Percentiles rank a stretch among this genome's conserved stretches.
These are phyloP conservation scores for Leptatherina wallacei DNA, from an alignment of 2,797 vertebrate species.

Conservation along the genomic window DNA sequence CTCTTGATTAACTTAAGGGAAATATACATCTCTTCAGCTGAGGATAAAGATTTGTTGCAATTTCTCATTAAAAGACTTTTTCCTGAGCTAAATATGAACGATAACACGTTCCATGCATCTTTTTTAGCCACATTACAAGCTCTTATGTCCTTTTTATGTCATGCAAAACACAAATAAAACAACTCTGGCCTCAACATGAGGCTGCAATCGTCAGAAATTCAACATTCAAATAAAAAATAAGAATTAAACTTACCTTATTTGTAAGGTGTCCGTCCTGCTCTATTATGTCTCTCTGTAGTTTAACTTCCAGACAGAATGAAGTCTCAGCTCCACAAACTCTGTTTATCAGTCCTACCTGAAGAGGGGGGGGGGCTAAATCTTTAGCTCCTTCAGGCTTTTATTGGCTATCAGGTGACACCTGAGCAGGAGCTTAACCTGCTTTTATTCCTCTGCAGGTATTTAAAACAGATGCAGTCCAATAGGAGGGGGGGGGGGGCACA, in stretches of 20 bases:
- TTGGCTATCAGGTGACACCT: constrained; percentile 58
- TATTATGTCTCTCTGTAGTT: neutral
- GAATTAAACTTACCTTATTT: neutral
- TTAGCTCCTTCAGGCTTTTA: constrained; percentile 11
- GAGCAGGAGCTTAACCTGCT: constrained; percentile 58
- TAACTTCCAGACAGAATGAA: constrained; percentile 15
- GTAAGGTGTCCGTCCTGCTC: neutral
- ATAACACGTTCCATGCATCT: too few species aligned
- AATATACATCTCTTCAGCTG: too few species aligned
- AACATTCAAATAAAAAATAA: neutral
- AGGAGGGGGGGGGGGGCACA: constrained; percentile 37
- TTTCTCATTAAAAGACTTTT: too few species aligned
- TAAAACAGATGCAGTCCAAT: constrained; percentile 20
- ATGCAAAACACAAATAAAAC: neutral
- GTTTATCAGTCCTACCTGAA: constrained; percentile 26
- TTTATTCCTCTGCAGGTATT: constrained; percentile 46
- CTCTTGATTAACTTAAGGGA: too few species aligned
- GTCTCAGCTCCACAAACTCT: constrained; percentile 1
- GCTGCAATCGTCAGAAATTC: neutral
- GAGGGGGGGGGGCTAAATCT: constrained; percentile 2
- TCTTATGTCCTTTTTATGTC: too few species aligned
- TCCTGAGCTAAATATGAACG: too few species aligned
- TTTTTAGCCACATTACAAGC: too few species aligned
- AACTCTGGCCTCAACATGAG: neutral
- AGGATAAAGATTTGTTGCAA: too few species aligned